Base-by-base conservation (phyloP, 2,113 vertebrate genomes). In the Scolopax mira region DNA sequence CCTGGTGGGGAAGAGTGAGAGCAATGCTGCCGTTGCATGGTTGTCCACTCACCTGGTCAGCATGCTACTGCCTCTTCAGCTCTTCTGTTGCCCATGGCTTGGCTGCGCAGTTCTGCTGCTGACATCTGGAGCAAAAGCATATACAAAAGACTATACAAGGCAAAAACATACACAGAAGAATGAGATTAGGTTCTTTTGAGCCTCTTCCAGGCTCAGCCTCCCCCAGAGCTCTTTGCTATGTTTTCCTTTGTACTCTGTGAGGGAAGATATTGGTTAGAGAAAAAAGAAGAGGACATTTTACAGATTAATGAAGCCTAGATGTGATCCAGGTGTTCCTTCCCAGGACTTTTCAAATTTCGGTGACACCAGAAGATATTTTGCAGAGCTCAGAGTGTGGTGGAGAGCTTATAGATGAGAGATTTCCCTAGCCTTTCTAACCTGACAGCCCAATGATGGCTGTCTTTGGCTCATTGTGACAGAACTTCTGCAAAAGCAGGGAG, bases 111-210 rank as follows among this genome's bases (percentile, higher is more conserved):
- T 69, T 93, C 75, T 62, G 62, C 64, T 51, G 82, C 48, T 80
- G 64, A 90, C 82, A 80, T 96, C 93, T 93, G 94, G 91, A 96
- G 88, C 41, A 90, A 35, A 81, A 79, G 35, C 5, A 2, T 74
- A 51, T 16, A 71, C 72, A 88, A 66, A 95, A 64, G 62, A 25
- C 64, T 81, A 49, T 42, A 48, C 6, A 49, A 79, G 94, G 72
- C 60, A 86, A 83, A 94, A 92, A 54, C 64, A 74, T 33, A 35
- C 69, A 82, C 66, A 79, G 55, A 70, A 72, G 71, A 84, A 88
- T 0, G 6, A 91, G 90, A 91, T 94, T 95, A 85, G 65, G 37
- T 35, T 95, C 91, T 96, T 94, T 78, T 90, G 93, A 96, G 95
- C 55, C 16, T 88, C 82, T 95, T 96, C 90, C 95, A 88, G 75